These are phyloP conservation scores for Mus spretus DNA, from an alignment of 2,797 vertebrate genomes.

Conservation along the genomic window DNA sequence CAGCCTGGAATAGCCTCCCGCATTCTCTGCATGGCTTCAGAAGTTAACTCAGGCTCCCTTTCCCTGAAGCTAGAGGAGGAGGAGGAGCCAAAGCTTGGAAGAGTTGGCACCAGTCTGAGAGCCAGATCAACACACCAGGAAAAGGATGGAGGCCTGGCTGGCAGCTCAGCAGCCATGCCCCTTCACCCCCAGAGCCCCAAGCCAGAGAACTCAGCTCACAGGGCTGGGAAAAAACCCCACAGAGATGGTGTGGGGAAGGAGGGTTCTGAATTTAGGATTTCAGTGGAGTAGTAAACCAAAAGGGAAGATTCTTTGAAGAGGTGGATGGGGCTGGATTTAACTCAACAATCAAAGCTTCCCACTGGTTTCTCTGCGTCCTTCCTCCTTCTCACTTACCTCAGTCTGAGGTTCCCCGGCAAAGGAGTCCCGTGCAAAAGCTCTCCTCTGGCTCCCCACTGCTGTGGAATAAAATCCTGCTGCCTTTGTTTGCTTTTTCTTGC, in stretches of 20 bases:
- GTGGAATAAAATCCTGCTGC: not conserved
- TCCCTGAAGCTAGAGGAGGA: conserved; percentile 64
- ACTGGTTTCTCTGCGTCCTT: not conserved
- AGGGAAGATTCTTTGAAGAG: not conserved
- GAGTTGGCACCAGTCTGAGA: conserved; percentile 22
- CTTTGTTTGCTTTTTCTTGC: not conserved
- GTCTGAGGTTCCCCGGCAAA: not conserved
- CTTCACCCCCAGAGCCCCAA: not conserved
- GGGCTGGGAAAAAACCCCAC: not conserved
- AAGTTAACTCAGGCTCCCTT: conserved; percentile 49
- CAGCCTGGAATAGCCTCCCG: conserved; percentile 81
- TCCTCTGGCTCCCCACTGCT: fast-evolving
- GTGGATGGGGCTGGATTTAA: not conserved
- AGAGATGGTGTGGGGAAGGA: not conserved
- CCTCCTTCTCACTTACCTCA: not conserved
- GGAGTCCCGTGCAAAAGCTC: fast-evolving
- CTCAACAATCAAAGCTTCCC: not conserved
- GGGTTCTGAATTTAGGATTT: not conserved
- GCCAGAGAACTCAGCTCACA: not conserved
- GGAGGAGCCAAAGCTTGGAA: conserved; percentile 6
- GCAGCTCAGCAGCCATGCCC: fast-evolving
- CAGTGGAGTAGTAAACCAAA: not conserved
- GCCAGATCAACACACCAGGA: not conserved
- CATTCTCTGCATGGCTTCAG: conserved; percentile 67
- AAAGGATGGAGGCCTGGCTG: not conserved